Evolutionary conservation across 2,797 vertebrate genomes (phyloP).

Genomic region (Pogoniulus pusillus): DNA sequence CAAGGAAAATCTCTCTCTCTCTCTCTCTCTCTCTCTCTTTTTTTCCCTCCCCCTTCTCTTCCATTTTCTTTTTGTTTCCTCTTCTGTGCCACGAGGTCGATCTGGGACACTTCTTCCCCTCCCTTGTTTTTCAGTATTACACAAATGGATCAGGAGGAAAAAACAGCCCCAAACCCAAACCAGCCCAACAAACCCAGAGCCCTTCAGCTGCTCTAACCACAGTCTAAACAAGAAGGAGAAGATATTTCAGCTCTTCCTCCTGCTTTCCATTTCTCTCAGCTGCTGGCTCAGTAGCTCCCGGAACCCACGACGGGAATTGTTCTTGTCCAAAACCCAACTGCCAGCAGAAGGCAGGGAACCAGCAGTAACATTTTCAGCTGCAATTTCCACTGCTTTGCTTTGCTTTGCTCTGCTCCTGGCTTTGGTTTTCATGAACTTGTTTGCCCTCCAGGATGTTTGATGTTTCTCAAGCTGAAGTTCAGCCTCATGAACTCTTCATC

Average conservation of each 20-base stretch:
- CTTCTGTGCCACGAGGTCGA: conserved; percentile 42
- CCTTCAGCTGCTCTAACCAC: conserved; percentile 56
- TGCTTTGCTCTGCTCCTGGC: conserved; percentile 16
- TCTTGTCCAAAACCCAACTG: conserved; percentile 27
- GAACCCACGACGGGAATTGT: conserved; percentile 52
- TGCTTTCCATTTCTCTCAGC: conserved; percentile 55
- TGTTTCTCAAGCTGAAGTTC: background rate
- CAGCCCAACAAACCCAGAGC: background rate
- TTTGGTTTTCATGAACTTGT: background rate
- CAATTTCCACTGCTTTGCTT: conserved; percentile 15
- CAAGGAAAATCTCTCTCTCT: background rate
- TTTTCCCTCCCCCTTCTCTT: too few species aligned
- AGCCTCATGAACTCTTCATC: background rate
- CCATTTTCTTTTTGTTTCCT: background rate
- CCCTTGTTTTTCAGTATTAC: conserved; percentile 47
- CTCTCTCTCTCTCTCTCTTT: background rate
- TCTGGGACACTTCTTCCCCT: conserved; percentile 42
- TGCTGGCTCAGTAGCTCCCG: conserved; percentile 60
- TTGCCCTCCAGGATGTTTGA: background rate
- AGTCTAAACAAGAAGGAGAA: conserved; percentile 44
- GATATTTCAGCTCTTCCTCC: conserved; percentile 57
- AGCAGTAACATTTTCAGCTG: background rate
- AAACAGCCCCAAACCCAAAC: too few species aligned
- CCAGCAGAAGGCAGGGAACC: conserved; percentile 55
- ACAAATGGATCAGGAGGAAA: conserved; percentile 62